Base-by-base conservation (phyloP, 2,888 invertebrate genomes). In the Drosophila pseudotalamancana region DNA sequence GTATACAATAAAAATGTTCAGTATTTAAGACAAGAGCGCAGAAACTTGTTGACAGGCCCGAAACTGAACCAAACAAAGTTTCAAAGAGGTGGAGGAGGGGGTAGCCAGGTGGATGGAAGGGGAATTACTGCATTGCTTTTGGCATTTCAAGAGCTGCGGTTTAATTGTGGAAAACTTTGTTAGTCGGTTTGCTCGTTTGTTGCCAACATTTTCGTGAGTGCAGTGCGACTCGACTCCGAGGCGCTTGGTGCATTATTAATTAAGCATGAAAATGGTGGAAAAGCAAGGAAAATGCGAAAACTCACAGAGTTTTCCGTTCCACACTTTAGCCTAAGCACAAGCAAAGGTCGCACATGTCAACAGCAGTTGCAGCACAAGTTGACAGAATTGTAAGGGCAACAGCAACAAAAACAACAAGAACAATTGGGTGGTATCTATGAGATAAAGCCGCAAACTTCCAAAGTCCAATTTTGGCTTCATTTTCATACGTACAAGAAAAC, bases 171-270 rank as follows among this genome's bases (percentile, higher is more conserved):
- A 25, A 66, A 66, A 66, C 46, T 66, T 66, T 66, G 37, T 64
- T 54, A 42, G 40, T n/a, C n/a, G n/a, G n/a, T 39, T 46, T 62
- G 40, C 39, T 42, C 23, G 39, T 53, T 46, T 18, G 69, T 31
- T 45, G 46, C 60, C 45, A 18, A 37, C 25, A 54, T 35, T 31
- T 42, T 43, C 29, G 27, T 35, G 48, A 61, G 29, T 53, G 60
- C 60, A 60, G 21, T 61, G 54, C n/a, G n/a, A n/a, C n/a, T n/a
- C 21, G 39, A 23, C 21, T 55, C 50, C 60, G 53, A 45, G 45
- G 55, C 53, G 67, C 69, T 57, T 54, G 55, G 60, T 81, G 74
- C 77, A 80, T 77, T 77, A 77, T 77, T 77, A 77, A 77, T 77
- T 81, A 81, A 60, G 65, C 81, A 73, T 77, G 77, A 73, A 75